Base-by-base conservation (phyloP, 2,888 invertebrate species). In the Marasmarcha lunaedactyla region DNA sequence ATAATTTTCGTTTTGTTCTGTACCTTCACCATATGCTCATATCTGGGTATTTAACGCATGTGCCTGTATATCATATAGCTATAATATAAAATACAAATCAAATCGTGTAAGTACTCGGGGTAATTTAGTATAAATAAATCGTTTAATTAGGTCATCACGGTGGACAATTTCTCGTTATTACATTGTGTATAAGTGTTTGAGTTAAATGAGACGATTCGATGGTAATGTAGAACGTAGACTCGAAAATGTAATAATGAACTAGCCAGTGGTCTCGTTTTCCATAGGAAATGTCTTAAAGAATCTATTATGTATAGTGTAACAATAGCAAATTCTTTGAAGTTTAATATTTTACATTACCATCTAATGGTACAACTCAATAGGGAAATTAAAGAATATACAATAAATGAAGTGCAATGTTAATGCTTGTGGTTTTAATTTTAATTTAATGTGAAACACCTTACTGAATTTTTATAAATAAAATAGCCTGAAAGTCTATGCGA, bases 11-110 rank as follows among this genome's bases (percentile, higher is more conserved):
- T 91, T 49, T 84, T 95, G 43, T 90, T 93, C 68, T 85, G 89
- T 58, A 91, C 93, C 43, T 94, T 95, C 77, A 77, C 89, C 46
- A 61, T 93, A 51, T 94, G 94, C 83, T 93, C 94, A 51, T 94
- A 91, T 73, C 63, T 95, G 65, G 94, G 91, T 57, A 89, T 95
- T 69, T 90, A 83, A 67, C 46, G 42, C 27, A 20, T 15, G 51
- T 46, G 54, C 45, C 37, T 42, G 44, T 46, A n/a, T 47, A 45
- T 44, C 46, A 46, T 46, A 50, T 51, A 49, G 50, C 38, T 30
- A 30, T 11, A 30, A 30, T n/a, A 6, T 25, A n/a, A 30, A 30
- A 30, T 30, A n/a, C 11, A 30, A 30, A 30, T 30, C 30, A 30
- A 30, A n/a, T 30, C 10, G 30, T 30, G 30, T 30, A 30, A 30